These are phyloP conservation scores for Drosophila kurseongensis DNA, from an alignment of 1,140 invertebrate genomes.

Conservation along the genomic window DNA sequence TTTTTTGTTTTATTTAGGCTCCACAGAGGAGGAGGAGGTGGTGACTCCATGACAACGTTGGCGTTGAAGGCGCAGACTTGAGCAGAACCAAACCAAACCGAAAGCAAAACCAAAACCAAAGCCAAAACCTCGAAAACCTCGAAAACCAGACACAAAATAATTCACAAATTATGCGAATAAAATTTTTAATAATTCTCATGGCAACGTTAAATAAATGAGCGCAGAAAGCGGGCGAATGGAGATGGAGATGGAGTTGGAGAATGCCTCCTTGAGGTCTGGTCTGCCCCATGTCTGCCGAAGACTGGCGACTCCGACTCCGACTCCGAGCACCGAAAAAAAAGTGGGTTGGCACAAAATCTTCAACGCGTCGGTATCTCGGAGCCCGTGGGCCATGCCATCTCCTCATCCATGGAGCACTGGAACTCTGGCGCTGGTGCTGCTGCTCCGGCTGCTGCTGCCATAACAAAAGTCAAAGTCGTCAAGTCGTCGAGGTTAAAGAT, in stretches of 20 bases:
- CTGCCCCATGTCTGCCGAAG: constrained; percentile 46
- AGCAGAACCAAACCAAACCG: constrained; percentile 20
- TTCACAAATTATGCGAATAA: constrained; percentile 84
- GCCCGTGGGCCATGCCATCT: constrained; percentile 61
- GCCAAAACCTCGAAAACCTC: constrained; percentile 2
- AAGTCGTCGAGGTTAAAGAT: constrained; percentile 63
- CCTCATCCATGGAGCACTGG: constrained; percentile 13
- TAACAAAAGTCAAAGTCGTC: constrained; percentile 69
- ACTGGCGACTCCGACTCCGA: neutral
- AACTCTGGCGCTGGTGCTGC: neutral
- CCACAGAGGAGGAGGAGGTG: neutral
- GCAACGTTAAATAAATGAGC: constrained; percentile 77
- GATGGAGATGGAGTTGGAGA: neutral
- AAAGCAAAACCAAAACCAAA: constrained; percentile 31
- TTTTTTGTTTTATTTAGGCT: neutral
- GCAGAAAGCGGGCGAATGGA: constrained; percentile 38
- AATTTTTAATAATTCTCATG: constrained; percentile 84
- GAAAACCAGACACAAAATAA: constrained; percentile 59
- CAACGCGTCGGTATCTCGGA: constrained; percentile 72
- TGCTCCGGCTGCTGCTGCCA: constrained; percentile 33
- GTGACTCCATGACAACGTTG: constrained; percentile 41
- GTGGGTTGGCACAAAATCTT: constrained; percentile 79
- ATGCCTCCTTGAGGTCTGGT: constrained; percentile 43
- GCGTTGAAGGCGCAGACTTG: constrained; percentile 29
- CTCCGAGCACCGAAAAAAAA: constrained; percentile 34